Percentiles rank a stretch among this genome's conserved stretches.
phyloP scores from a whole-genome alignment of 92 coral and sea anemone species.

The Bergia sp. region DNA sequence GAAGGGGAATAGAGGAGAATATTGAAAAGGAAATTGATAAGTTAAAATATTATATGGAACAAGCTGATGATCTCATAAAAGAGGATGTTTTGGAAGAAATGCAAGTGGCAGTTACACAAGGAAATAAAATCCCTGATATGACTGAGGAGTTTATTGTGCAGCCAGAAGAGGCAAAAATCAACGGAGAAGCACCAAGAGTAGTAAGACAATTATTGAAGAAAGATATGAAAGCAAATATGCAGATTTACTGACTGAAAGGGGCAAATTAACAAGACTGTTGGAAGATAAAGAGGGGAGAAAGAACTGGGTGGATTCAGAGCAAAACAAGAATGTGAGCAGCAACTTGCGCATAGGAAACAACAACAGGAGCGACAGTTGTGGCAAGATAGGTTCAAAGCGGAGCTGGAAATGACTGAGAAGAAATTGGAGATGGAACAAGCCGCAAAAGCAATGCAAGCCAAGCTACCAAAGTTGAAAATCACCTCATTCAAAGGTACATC shows the following conservation, averaged over 20 bases:
- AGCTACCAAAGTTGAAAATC: constrained; percentile 63
- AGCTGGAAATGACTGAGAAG: constrained; percentile 50
- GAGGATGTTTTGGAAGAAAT: no score
- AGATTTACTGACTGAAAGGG: constrained; percentile 43
- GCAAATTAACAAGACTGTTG: neutral
- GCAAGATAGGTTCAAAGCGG: constrained; percentile 57
- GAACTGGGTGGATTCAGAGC: constrained; percentile 39
- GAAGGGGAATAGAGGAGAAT: no score
- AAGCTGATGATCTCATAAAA: no score
- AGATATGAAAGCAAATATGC: constrained; percentile 53
- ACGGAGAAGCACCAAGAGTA: constrained; percentile 47
- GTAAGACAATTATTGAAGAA: constrained; percentile 58
- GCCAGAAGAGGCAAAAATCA: constrained; percentile 50
- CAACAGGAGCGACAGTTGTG: constrained; percentile 60
- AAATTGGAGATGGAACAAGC: neutral
- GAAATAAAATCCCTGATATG: no score
- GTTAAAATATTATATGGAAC: no score
- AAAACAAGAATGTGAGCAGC: constrained; percentile 43
- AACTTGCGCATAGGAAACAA: constrained; percentile 41
- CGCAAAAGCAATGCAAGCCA: constrained; percentile 40
- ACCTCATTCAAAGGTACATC: constrained; percentile 61
- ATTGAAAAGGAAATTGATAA: no score
- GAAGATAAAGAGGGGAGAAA: constrained; percentile 42
- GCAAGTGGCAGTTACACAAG: no score
- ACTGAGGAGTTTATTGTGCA: no score